These are phyloP conservation scores for Phrixothrix hirtus DNA, from an alignment of 2,888 invertebrate species.

Conservation along the genomic window DNA sequence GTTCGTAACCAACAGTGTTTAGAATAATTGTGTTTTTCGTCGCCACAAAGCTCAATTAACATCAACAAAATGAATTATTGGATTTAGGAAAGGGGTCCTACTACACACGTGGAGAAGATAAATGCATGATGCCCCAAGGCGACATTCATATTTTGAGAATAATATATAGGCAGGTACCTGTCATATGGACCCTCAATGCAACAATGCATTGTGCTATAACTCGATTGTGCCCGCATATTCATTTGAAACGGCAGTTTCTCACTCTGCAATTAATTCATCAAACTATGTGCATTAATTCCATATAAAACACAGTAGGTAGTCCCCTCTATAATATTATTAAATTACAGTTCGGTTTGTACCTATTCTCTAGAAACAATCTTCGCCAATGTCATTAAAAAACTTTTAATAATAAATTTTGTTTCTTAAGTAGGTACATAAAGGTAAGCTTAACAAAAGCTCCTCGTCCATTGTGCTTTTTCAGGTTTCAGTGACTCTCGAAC, in stretches of 20 bases:
- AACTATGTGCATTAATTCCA: too few relatives aligned
- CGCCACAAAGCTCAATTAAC: constrained; percentile 24
- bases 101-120: constrained; percentile 19
- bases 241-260: too few relatives aligned
- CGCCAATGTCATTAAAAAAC: too few relatives aligned
- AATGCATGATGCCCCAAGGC: constrained; percentile 28
- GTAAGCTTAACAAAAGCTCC: constrained; percentile 19
- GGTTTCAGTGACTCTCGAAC: constrained; percentile 24
- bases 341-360: too few relatives aligned
- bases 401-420: too few relatives aligned
- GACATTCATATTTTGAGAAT: constrained; percentile 23
- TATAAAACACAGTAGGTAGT: too few relatives aligned
- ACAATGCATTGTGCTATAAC: constrained; percentile 17
- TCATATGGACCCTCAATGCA: constrained; percentile 16
- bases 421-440: too few relatives aligned
- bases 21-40: constrained; percentile 21
- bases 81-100: constrained; percentile 13
- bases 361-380: too few relatives aligned
- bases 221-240: constrained; percentile 11
- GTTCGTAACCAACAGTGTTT: constrained; percentile 12
- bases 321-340: too few relatives aligned
- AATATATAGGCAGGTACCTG: constrained; percentile 19
- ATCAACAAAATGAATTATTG: constrained; percentile 26
- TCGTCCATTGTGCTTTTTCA: constrained; percentile 21
- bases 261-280: too few relatives aligned